Base-by-base conservation (phyloP, 1,140 invertebrate species). In the Caenorhabditis briggsae region DNA sequence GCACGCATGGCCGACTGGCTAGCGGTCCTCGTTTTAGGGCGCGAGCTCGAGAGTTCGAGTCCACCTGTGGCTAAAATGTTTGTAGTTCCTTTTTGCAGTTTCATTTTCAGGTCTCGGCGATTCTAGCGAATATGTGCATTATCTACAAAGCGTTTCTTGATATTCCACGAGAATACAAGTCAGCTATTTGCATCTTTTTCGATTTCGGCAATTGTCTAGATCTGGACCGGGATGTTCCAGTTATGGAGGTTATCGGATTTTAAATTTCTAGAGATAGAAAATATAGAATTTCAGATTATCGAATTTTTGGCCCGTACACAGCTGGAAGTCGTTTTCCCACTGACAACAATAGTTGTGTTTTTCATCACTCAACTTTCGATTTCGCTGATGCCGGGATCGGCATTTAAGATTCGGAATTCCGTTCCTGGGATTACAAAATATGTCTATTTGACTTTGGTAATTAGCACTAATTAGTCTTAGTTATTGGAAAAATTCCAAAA, bases 91-190 rank as follows among this genome's bases (percentile, higher is more conserved):
- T n/a, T 8, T 20, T n/a, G 23, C 23, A 12, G 23, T 25, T 23
- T 5, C 0, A 25, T 9, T 78, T 78, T 12, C 43, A 78, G 70
- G 20, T 50, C 11, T 50, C 23, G 18, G 46, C 70, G 3, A 5
- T 78, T 23, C 46, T 50, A 8, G 20, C 46, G 2, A 46, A 43
- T 46, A 18, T 23, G 0, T 9, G 20, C 20, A 43, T 78, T 3
- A 78, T 78, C 46, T 78, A 78, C 46, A 46, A 50, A 50, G 12
- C 70, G 20, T 1, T 8, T 50, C 70, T 46, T 12, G 11, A 48
- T 33, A n/a, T 78, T 78, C 70, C 70, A 2, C 46, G 43, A 20
- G 12, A 78, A 53, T 78, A 50, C 23, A 46, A n/a, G 8, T 78
- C 46, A 11, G 0, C 50, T 78, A 11, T 78, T 14, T 78, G 43